A percentile compares a stretch with the other conserved stretches of the same genome.
Evolutionary conservation across 1,140 invertebrate species (phyloP).

Genomic region (Drosophila mojavensis): DNA sequence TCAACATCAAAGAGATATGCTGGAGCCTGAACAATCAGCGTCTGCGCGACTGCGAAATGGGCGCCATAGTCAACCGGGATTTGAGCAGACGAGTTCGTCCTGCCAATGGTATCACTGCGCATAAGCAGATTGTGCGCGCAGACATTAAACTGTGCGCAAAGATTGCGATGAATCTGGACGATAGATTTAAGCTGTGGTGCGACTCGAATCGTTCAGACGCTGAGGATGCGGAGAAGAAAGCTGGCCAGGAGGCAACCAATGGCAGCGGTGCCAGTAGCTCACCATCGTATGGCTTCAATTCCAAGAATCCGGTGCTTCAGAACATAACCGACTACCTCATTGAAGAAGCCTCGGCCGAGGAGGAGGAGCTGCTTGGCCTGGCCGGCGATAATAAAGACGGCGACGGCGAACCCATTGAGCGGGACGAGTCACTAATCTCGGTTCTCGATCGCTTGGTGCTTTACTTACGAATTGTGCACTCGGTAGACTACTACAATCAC

Average conservation of each 20-base stretch:
- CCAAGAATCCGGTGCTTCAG: conserved; percentile 97
- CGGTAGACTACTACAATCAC: conserved; percentile 99
- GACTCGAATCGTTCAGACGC: conserved; percentile 39
- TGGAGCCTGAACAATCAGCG: conserved; percentile 98
- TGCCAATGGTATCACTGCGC: conserved; percentile 95
- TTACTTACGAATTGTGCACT: conserved; percentile 98
- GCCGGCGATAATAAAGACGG: conserved; percentile 85
- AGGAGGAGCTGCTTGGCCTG: conserved; percentile 96
- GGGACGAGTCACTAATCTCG: conserved; percentile 90
- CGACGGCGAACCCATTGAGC: conserved; percentile 88
- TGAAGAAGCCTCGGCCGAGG: conserved; percentile 98
- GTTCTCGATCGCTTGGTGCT: conserved; percentile 92
- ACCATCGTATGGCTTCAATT: conserved; percentile 90
- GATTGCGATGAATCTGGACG: conserved; percentile 97
- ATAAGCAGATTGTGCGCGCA: conserved; percentile 94
- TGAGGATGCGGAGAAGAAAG: background rate
- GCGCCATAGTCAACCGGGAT: conserved; percentile 97
- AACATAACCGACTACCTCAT: conserved; percentile 99
- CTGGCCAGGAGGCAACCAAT: conserved; percentile 77
- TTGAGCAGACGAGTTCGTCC: conserved; percentile 95
- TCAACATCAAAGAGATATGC: conserved; percentile 99
- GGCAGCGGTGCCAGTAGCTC: conserved; percentile 36
- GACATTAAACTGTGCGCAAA: conserved; percentile 97
- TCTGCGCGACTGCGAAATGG: conserved; percentile 94
- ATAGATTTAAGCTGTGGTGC: conserved; percentile 91